These are phyloP conservation scores for Erebia palarica DNA, from an alignment of 2,888 invertebrate species.

Conservation along the genomic window DNA sequence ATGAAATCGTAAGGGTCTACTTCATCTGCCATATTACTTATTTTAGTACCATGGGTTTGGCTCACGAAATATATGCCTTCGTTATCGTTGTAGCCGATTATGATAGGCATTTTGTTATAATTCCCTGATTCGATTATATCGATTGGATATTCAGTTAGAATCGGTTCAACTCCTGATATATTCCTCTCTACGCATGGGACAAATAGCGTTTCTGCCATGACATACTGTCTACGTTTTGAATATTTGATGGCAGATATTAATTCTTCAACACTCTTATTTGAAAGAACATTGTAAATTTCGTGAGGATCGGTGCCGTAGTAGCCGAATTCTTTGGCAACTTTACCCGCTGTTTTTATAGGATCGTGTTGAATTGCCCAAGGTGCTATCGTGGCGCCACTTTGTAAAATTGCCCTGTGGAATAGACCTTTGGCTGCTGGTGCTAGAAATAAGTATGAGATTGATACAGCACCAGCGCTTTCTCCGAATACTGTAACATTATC, in stretches of 20 bases:
- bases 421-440: constrained; percentile 65
- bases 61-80: constrained; percentile 72
- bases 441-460: constrained; percentile 65
- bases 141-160: constrained; percentile 62
- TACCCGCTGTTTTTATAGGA: constrained; percentile 62
- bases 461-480: constrained; percentile 74
- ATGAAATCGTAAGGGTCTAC: constrained; percentile 55
- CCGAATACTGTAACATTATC: constrained; percentile 72
- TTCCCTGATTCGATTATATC: constrained; percentile 63
- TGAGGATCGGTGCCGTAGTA: constrained; percentile 64
- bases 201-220: constrained; percentile 64
- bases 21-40: constrained; percentile 44
- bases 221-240: constrained; percentile 61
- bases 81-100: constrained; percentile 69
- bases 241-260: constrained; percentile 59
- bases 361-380: constrained; percentile 71
- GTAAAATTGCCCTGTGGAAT: constrained; percentile 70
- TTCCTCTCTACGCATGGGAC: constrained; percentile 69
- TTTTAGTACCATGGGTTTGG: constrained; percentile 63
- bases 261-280: constrained; percentile 59
- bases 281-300: constrained; percentile 62
- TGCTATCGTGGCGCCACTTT: constrained; percentile 68
- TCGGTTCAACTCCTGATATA: constrained; percentile 63
- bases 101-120: constrained; percentile 73
- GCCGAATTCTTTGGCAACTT: constrained; percentile 64